phyloP scores from a whole-genome alignment of 2,888 invertebrate species.

The Heteropelma amictum region DNA sequence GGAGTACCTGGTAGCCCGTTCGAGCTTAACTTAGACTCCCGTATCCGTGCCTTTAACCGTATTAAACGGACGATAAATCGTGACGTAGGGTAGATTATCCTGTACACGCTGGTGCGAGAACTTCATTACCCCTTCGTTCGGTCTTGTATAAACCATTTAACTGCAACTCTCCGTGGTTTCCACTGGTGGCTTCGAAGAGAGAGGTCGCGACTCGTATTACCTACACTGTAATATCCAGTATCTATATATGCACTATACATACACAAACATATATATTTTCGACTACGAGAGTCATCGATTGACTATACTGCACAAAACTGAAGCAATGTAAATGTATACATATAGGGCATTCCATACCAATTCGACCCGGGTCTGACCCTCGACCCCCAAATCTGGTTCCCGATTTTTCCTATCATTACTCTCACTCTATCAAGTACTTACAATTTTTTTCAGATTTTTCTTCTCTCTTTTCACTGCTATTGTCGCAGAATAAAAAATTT shows the following conservation, averaged over 20 bases:
- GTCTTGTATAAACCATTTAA: conserved; percentile 78
- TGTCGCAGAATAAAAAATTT: no score
- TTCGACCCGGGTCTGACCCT: no score
- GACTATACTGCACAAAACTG: conserved; percentile 16
- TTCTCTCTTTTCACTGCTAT: no score
- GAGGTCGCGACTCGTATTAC: conserved; percentile 30
- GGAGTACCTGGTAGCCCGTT: conserved; percentile 23
- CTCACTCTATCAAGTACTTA: no score
- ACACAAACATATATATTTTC: no score
- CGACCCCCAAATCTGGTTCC: no score
- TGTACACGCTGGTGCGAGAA: conserved; percentile 70
- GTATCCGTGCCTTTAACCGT: conserved; percentile 63
- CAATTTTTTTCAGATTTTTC: no score
- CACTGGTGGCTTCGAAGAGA: conserved; percentile 55
- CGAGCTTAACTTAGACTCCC: conserved; percentile 51
- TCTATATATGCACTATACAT: conserved; percentile 30
- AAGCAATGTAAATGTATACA: neutral
- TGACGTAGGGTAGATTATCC: conserved; percentile 74
- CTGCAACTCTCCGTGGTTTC: conserved; percentile 76
- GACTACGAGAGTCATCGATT: conserved; percentile 49
- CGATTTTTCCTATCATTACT: no score
- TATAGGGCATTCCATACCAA: neutral
- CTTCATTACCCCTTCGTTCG: conserved; percentile 76
- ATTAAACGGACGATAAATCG: conserved; percentile 76
- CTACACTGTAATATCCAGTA: conserved; percentile 7